Conservation (phyloP, 2,888 invertebrate species). For the Tubulanus polymorphus region DNA sequence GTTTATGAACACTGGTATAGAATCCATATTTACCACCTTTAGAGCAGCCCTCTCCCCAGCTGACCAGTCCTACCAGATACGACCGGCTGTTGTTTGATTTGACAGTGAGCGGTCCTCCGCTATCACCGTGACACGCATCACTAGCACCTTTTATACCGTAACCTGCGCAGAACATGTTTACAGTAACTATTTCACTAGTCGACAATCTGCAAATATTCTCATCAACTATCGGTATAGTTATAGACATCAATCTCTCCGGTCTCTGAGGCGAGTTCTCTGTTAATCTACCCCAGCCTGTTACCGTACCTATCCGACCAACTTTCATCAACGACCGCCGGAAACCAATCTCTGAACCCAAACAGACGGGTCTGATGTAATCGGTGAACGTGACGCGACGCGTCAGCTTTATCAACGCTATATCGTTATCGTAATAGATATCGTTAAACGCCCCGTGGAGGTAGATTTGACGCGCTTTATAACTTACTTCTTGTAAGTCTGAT, state of each 20-base stretch:
- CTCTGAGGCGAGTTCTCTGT: not conserved
- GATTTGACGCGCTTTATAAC: not conserved
- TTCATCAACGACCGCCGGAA: not conserved
- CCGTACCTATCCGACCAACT: not conserved
- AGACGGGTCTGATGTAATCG: not conserved
- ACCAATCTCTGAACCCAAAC: not conserved
- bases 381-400: not conserved
- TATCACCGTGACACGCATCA: not conserved
- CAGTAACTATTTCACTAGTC: not conserved
- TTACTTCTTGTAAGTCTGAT: not conserved
- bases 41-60: conserved; percentile 2
- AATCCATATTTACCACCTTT: not conserved
- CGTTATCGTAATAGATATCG: not conserved
- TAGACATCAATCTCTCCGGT: not conserved
- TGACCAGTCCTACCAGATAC: not conserved
- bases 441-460: not conserved
- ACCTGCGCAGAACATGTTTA: not conserved
- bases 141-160: not conserved
- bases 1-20: not conserved
- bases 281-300: not conserved
- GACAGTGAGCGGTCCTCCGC: not conserved
- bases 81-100: not conserved
- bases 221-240: not conserved
- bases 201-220: not conserved
- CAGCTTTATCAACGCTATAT: not conserved